Conservation (phyloP, 2,888 invertebrate species). For the Luperina testacea region DNA sequence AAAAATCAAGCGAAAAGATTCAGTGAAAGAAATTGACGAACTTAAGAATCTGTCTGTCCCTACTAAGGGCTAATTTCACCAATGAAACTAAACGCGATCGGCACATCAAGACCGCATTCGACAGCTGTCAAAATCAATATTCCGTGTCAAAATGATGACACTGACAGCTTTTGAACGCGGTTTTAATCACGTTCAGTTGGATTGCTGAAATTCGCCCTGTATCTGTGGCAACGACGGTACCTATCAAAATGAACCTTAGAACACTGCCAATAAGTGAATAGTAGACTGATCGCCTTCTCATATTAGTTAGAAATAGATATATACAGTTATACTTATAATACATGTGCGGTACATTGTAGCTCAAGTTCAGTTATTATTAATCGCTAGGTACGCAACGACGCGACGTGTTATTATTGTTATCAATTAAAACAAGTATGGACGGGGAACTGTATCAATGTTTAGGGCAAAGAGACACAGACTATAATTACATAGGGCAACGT, state of each 20-base stretch:
- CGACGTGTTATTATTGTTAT: constrained; percentile 43
- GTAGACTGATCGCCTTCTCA: constrained; percentile 74
- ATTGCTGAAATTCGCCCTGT: too few species aligned
- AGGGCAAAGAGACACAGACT: background rate
- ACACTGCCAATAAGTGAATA: constrained; percentile 75
- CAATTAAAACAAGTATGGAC: constrained; percentile 25
- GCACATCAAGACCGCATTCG: background rate
- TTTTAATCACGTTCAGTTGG: background rate
- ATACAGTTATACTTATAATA: constrained; percentile 40
- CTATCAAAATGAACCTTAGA: constrained; percentile 42
- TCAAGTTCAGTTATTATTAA: constrained; percentile 56
- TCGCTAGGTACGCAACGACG: constrained; percentile 45
- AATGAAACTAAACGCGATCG: background rate
- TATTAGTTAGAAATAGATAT: constrained; percentile 67
- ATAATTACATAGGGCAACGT: background rate
- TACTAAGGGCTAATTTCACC: background rate
- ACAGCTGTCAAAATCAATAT: too few species aligned
- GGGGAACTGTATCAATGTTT: constrained; percentile 25
- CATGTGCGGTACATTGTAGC: constrained; percentile 46
- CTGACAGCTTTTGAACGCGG: background rate
- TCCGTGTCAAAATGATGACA: background rate
- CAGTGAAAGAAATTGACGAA: background rate
- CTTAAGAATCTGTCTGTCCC: background rate
- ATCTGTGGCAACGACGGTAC: constrained; percentile 22
- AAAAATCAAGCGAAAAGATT: background rate